Conservation (phyloP, 2,888 invertebrate species). For the Prosapia bicincta region DNA sequence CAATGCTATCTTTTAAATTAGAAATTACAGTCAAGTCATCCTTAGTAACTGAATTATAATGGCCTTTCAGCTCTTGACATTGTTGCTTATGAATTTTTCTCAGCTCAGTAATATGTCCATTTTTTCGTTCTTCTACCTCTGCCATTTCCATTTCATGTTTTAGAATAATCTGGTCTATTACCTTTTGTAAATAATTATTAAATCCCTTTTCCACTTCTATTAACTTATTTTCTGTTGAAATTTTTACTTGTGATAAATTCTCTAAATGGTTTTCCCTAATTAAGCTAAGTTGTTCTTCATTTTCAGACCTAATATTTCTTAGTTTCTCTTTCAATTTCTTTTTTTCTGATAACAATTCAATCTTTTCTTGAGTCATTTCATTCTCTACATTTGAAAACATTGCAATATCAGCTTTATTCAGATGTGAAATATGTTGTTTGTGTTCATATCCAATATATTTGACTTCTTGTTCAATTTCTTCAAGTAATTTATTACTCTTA, state of each 20-base stretch:
- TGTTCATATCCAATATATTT: constrained; percentile 14
- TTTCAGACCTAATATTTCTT: neutral
- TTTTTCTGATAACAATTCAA: constrained; percentile 16
- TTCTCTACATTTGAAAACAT: neutral
- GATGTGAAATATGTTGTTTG: neutral
- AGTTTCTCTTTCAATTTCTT: constrained; percentile 6
- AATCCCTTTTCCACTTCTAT: constrained; percentile 8
- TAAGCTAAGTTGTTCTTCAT: neutral
- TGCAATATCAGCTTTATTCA: neutral
- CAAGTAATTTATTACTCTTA: neutral
- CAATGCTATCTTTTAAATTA: constrained; percentile 9
- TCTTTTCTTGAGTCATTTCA: neutral
- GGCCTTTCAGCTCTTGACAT: constrained; percentile 1
- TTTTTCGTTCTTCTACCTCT: constrained; percentile 21
- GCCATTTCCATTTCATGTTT: constrained; percentile 22
- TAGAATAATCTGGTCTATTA: constrained; percentile 7
- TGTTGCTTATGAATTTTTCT: constrained; percentile 6
- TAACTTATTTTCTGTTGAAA: neutral
- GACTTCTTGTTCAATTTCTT: constrained; percentile 13
- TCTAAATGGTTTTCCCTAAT: neutral
- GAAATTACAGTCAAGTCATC: constrained; percentile 18
- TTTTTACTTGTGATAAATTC: neutral
- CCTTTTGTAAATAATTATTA: neutral
- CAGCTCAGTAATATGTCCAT: constrained; percentile 16
- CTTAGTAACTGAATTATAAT: constrained; percentile 12